Evolutionary conservation across 2,888 invertebrate species (phyloP), one percentile per base, ranked within the genome.

Genomic region (Agrotis segetum): DNA sequence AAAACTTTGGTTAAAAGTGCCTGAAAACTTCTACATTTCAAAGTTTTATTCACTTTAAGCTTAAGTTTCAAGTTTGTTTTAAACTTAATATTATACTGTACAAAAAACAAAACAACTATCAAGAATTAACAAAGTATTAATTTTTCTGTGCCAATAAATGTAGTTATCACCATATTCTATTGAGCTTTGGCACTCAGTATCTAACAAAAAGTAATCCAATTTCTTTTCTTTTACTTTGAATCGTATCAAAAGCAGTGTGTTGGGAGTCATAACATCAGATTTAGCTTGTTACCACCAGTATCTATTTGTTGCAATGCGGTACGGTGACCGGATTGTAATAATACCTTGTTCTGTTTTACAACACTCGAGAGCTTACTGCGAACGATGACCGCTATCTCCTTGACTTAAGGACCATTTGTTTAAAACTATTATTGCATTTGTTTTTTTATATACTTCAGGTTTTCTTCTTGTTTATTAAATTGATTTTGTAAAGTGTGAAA

Each of bases 271-370:
- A 66, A 79, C 34, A 74, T 59, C 24, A 40, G 50, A 64, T 63
- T 52, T 63, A 67, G 68, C 60, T 80, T 34, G 63, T 79, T 73
- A 67, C 59, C 53, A 24, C 49, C 17, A 60, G 24, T 62, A 24
- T 63, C 14, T 59, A 52, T 67, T 79, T 58, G 52, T 75, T 79
- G 67, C 79, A 77, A 53, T 77, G 75, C 73, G 64, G 60, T 75
- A 40, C 60, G 46, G 21, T 2, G 62, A 79, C 53, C 17, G 17
- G 50, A 44, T 52, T 74, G 59, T 64, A 24, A 40, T 50, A 21
- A 55, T 79, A 63, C 40, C 50, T 14, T 46, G 60, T 75, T 60
- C 44, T 24, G 29, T 50, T 16, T 60, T 19, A 77, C 46, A 71
- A 61, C 34, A 47, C n/a, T 44, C 55, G 16, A 46, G 74, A 59